Percentiles rank a stretch among this genome's conserved stretches.
phyloP scores from a whole-genome alignment of 2,113 vertebrate species.

The Myocastor coypus region DNA sequence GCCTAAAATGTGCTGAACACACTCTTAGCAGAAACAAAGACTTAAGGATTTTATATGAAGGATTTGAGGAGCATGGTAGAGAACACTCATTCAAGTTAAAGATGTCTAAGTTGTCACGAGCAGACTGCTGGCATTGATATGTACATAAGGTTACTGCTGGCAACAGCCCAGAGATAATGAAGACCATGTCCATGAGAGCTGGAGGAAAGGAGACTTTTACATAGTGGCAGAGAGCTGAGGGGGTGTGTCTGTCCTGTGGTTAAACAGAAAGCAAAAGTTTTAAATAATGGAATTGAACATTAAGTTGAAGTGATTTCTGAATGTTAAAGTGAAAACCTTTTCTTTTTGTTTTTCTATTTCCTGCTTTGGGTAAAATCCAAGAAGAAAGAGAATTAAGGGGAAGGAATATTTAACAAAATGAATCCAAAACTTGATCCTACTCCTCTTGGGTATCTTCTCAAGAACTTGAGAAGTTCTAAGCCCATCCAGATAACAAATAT shows the following conservation, averaged over 20 bases:
- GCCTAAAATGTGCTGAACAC: background rate
- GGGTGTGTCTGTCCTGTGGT: background rate
- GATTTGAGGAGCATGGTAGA: background rate
- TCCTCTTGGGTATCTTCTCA: too few relatives aligned
- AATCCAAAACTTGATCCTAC: background rate
- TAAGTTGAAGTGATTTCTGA: background rate
- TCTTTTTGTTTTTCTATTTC: background rate
- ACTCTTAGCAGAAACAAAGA: background rate
- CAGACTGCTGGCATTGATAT: rapidly evolving
- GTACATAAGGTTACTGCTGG: too few relatives aligned
- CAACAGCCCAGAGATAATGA: background rate
- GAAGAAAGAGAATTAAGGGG: background rate
- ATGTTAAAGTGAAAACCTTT: background rate
- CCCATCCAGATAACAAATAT: background rate
- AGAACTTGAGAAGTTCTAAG: background rate
- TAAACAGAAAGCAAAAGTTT: background rate
- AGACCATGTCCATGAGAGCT: background rate
- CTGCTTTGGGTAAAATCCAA: background rate
- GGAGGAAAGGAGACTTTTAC: background rate
- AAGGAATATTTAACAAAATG: background rate
- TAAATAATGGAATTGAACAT: background rate
- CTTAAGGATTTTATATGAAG: background rate
- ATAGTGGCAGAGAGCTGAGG: background rate
- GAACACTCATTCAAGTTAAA: background rate
- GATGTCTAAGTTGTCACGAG: background rate